These are phyloP conservation scores for Poecilia latipinna DNA, from an alignment of 2,113 vertebrate species.

Conservation along the genomic window DNA sequence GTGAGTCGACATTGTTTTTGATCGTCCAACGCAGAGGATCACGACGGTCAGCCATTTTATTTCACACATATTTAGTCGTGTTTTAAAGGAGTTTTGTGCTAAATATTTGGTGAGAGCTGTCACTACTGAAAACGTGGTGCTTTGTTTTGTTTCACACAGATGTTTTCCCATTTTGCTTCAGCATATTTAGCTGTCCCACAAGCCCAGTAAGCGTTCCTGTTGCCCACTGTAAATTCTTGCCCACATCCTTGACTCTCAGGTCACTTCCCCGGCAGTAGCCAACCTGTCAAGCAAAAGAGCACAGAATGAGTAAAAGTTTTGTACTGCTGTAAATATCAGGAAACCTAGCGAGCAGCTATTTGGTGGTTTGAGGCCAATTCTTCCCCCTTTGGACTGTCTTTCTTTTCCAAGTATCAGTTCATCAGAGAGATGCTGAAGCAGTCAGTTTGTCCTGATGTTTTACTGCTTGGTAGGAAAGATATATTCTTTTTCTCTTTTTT, in stretches of 20 bases:
- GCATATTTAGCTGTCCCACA: conserved; percentile 22
- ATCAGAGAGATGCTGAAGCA: neutral
- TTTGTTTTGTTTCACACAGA: too few species aligned
- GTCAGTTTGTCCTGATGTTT: conserved; percentile 1
- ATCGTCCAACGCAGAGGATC: too few species aligned
- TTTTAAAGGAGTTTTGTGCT: too few species aligned
- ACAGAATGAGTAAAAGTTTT: conserved; percentile 34
- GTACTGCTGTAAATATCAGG: conserved; percentile 49
- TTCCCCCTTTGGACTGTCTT: conserved; percentile 3
- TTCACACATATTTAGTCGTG: too few species aligned
- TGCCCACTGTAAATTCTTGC: conserved; percentile 40
- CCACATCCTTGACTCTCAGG: conserved; percentile 48
- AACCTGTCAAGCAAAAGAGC: conserved; percentile 26
- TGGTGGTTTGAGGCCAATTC: conserved; percentile 47
- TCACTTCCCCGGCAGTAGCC: conserved; percentile 31
- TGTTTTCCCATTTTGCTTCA: conserved; percentile 14
- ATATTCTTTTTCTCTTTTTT: neutral
- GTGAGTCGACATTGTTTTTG: too few species aligned
- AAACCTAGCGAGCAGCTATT: conserved; percentile 49
- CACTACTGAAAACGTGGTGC: too few species aligned
- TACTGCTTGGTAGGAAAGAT: neutral
- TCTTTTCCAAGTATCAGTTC: conserved; percentile 2
- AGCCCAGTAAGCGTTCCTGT: conserved; percentile 15
- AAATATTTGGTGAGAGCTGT: too few species aligned
- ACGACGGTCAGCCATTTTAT: too few species aligned